These are phyloP conservation scores for Tragelaphus strepsiceros DNA, from an alignment of 2,113 vertebrate genomes.

Conservation along the genomic window DNA sequence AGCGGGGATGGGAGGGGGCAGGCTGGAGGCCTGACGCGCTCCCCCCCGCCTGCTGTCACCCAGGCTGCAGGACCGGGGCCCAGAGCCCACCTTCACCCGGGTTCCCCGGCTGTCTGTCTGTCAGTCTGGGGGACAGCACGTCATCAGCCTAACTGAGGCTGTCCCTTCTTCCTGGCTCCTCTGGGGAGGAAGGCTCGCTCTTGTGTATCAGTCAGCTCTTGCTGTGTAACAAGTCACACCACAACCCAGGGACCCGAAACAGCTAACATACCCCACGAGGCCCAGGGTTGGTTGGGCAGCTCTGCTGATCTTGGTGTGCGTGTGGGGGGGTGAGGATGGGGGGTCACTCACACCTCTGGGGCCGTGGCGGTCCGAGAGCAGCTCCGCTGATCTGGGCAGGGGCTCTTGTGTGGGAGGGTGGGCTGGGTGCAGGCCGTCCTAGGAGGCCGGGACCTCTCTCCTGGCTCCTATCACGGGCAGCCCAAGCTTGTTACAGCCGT, in stretches of 20 bases:
- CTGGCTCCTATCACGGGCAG: not conserved
- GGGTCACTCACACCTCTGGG: not conserved
- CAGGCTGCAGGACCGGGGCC: not conserved
- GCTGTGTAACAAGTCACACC: not conserved
- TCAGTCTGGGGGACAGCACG: accelerated
- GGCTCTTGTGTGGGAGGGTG: not conserved
- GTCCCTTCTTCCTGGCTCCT: not conserved
- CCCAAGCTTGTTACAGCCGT: not conserved
- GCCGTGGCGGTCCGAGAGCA: not conserved
- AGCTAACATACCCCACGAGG: not conserved
- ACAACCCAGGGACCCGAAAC: not conserved
- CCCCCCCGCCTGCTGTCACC: not conserved
- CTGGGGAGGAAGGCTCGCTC: not conserved
- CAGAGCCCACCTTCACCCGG: not conserved
- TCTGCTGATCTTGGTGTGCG: not conserved
- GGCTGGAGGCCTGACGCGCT: not conserved
- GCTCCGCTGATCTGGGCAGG: not conserved
- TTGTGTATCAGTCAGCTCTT: not conserved
- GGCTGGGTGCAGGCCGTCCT: not conserved
- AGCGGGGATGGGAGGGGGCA: not conserved
- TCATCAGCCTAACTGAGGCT: not conserved
- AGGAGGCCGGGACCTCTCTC: not conserved
- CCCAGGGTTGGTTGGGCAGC: not conserved
- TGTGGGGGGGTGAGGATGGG: accelerated
- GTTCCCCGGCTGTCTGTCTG: not conserved